Evolutionary conservation across 2,888 invertebrate species (phyloP).

Genomic region (Lobophora halterata): DNA sequence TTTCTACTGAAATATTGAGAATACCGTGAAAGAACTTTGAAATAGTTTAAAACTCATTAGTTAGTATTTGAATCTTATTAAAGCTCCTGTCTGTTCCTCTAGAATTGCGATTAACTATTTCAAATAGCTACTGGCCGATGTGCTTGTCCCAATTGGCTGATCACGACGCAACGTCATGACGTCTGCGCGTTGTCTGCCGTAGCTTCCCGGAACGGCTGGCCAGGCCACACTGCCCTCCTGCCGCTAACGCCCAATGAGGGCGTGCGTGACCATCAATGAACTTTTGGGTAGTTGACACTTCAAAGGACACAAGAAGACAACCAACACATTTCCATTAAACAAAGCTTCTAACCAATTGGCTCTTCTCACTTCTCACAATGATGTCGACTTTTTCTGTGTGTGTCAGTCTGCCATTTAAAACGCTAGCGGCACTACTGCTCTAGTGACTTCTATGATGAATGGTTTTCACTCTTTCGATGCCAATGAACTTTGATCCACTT

Average conservation of each 20-base stretch:
- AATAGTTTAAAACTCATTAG: too few relatives aligned
- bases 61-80: too few relatives aligned
- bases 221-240: slow-evolving; percentile 65
- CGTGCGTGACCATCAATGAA: slow-evolving; percentile 64
- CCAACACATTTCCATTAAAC: slow-evolving; percentile 31
- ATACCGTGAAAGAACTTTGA: too few relatives aligned
- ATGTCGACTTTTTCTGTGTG: slow-evolving; percentile 57
- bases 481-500: slow-evolving; percentile 74
- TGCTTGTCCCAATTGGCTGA: slow-evolving; percentile 65
- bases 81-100: too few relatives aligned
- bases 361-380: slow-evolving; percentile 40
- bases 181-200: slow-evolving; percentile 72
- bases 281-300: slow-evolving; percentile 35
- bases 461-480: slow-evolving; percentile 68
- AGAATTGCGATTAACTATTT: too few relatives aligned
- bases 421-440: slow-evolving; percentile 56
- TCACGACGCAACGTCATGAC: slow-evolving; percentile 63
- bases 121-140: slow-evolving; percentile 21
- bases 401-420: slow-evolving; percentile 60
- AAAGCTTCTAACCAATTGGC: slow-evolving; percentile 44
- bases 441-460: slow-evolving; percentile 68
- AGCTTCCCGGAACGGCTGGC: slow-evolving; percentile 72
- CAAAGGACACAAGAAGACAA: slow-evolving; percentile 35
- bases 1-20: too few relatives aligned
- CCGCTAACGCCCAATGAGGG: slow-evolving; percentile 56